Conservation (phyloP, 2,113 vertebrate species). For the Malurus elegans region DNA sequence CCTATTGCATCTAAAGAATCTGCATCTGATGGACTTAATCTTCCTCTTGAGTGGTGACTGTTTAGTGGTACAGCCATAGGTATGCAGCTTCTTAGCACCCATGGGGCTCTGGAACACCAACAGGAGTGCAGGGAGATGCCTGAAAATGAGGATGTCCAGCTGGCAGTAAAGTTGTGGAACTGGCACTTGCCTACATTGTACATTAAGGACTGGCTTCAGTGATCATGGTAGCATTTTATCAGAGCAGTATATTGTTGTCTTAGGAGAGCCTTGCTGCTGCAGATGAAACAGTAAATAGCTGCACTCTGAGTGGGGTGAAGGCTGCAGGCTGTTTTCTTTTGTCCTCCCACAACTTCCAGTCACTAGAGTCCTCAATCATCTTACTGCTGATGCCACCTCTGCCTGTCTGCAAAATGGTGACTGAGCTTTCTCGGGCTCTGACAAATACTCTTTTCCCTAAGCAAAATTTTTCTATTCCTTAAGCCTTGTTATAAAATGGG, state of each 20-base stretch:
- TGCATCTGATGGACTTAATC: neutral
- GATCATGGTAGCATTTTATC: neutral
- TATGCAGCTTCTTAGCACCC: neutral
- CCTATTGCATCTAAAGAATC: neutral
- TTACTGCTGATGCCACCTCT: neutral
- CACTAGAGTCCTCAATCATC: neutral
- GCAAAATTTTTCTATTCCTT: neutral
- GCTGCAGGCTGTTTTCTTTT: neutral
- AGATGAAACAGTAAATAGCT: neutral
- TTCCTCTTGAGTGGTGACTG: neutral
- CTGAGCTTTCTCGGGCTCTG: neutral
- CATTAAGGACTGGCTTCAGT: neutral
- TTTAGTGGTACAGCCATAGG: neutral
- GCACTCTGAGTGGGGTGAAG: neutral
- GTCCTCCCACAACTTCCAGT: neutral
- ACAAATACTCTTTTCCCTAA: neutral
- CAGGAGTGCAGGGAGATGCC: neutral
- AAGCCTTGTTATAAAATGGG: neutral
- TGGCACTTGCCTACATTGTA: neutral
- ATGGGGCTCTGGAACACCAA: neutral
- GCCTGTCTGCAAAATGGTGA: neutral
- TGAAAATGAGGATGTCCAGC: neutral
- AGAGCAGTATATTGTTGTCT: neutral
- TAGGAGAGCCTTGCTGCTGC: neutral
- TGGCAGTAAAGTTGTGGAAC: neutral